Percentiles rank a stretch among this genome's conserved stretches.
phyloP scores from a whole-genome alignment of 2,113 vertebrate genomes.

The Chloropsis hardwickii region DNA sequence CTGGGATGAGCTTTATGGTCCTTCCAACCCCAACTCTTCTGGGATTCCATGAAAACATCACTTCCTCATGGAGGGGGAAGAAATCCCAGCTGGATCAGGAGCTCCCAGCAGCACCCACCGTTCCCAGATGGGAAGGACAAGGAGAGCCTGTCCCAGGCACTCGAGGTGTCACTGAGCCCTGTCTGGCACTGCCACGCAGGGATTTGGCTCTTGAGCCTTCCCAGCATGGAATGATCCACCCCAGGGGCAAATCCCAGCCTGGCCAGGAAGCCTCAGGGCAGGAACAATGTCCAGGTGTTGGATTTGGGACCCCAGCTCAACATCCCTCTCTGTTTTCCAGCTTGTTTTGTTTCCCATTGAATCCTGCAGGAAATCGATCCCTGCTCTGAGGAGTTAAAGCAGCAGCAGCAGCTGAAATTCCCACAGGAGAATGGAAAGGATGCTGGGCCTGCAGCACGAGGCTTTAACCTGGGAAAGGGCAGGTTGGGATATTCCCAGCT shows the following conservation, averaged over 20 bases:
- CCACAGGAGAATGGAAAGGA: accelerated
- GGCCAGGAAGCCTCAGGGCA: background rate
- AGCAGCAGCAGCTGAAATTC: background rate
- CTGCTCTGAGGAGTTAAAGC: background rate
- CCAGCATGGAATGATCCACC: accelerated
- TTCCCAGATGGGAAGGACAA: accelerated
- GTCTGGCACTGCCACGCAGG: accelerated
- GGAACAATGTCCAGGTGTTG: background rate
- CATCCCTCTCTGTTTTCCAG: background rate
- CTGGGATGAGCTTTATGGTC: background rate
- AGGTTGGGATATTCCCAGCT: background rate
- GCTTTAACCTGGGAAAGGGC: accelerated
- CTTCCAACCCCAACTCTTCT: background rate
- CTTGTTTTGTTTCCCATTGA: background rate
- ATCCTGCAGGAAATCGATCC: background rate
- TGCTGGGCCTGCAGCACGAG: accelerated
- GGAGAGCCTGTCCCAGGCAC: background rate
- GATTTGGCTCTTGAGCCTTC: background rate
- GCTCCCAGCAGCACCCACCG: accelerated
- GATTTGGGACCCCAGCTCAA: background rate
- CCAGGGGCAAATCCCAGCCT: background rate
- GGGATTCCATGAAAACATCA: background rate
- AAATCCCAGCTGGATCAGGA: background rate
- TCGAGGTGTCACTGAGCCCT: background rate
- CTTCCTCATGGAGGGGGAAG: accelerated